Evolutionary conservation across 2,113 vertebrate genomes (phyloP).

Genomic region (Nymphicus hollandicus): DNA sequence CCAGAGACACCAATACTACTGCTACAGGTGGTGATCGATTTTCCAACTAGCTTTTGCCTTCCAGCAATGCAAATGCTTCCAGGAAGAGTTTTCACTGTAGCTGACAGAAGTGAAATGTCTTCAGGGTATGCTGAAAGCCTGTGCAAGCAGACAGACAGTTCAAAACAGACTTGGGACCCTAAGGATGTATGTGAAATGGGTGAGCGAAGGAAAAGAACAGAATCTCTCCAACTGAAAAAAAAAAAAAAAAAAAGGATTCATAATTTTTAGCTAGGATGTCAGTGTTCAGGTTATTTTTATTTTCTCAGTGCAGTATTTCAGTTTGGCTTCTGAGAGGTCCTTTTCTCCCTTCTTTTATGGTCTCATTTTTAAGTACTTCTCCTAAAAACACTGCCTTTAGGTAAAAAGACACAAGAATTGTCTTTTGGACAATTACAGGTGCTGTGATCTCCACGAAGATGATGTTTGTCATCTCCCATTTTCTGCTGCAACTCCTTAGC

Average conservation of each 20-base stretch:
- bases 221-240: background rate
- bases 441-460: background rate
- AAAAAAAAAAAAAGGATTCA: background rate
- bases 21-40: background rate
- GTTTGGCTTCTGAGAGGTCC: background rate
- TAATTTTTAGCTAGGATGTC: background rate
- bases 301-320: background rate
- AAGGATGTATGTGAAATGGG: background rate
- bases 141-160: background rate
- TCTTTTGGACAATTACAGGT: background rate
- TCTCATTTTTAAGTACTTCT: background rate
- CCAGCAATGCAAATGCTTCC: background rate
- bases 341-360: background rate
- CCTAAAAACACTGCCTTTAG: background rate
- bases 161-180: background rate
- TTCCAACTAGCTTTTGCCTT: constrained; percentile 1
- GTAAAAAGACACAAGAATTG: background rate
- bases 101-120: background rate
- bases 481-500: background rate
- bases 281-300: background rate
- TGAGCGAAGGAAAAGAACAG: background rate
- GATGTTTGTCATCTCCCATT: background rate
- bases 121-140: background rate
- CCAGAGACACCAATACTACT: background rate
- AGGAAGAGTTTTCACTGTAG: background rate